Percentiles rank a stretch among this genome's conserved stretches.
These are phyloP conservation scores for Hippocampus comes DNA, from an alignment of 2,113 vertebrate genomes.

Conservation along the genomic window DNA sequence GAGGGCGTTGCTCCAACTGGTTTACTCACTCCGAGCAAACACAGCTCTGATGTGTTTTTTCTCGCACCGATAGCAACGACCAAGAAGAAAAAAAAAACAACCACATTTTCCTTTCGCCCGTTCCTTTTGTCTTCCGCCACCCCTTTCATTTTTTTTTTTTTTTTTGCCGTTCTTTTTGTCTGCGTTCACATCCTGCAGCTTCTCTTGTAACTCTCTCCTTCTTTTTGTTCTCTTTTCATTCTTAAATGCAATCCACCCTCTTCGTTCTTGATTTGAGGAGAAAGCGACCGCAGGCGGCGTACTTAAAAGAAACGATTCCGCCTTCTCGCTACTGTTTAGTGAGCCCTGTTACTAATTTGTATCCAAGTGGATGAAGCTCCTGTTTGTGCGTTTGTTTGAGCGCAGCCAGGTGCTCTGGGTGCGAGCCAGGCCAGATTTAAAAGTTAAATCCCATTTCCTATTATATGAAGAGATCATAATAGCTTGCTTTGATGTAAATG, in stretches of 20 bases:
- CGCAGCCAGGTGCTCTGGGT: constrained; percentile 65
- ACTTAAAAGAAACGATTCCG: constrained; percentile 60
- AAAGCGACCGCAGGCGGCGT: constrained; percentile 56
- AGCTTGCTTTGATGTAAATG: constrained; percentile 57
- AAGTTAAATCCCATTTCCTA: constrained; percentile 65
- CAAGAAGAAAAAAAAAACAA: constrained; percentile 1
- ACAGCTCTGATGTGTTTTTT: constrained; percentile 65
- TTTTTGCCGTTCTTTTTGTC: constrained; percentile 43
- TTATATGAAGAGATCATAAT: constrained; percentile 49
- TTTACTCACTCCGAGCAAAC: constrained; percentile 66
- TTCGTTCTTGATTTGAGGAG: constrained; percentile 50
- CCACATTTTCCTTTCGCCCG: constrained; percentile 41
- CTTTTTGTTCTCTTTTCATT: constrained; percentile 22
- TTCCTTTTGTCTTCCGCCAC: constrained; percentile 39
- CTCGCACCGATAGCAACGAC: constrained; percentile 43
- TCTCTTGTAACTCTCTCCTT: constrained; percentile 46
- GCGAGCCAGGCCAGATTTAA: constrained; percentile 54
- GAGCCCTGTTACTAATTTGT: constrained; percentile 65
- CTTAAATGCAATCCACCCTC: constrained; percentile 45
- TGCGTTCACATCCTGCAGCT: constrained; percentile 49
- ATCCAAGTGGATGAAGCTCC: constrained; percentile 62
- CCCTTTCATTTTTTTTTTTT: constrained; percentile 47
- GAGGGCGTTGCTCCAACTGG: constrained; percentile 51
- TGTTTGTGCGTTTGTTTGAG: constrained; percentile 69
- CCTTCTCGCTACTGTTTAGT: constrained; percentile 57